Percentiles rank a stretch among this genome's conserved stretches.
Conservation (phyloP, 2,113 vertebrate species). For the Pseudorectes ferrugineus region DNA sequence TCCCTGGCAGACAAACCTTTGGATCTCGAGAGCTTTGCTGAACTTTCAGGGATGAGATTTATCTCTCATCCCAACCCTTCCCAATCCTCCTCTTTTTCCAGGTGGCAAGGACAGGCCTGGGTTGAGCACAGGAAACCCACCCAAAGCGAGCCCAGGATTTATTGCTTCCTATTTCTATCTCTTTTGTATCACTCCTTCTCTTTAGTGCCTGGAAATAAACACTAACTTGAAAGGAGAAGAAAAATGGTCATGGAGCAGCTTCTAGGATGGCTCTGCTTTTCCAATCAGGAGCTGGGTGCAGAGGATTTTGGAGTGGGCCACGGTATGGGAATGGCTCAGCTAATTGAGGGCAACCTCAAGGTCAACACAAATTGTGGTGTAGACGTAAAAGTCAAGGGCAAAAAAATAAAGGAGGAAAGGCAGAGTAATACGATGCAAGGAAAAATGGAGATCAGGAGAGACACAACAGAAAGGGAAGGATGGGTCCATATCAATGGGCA, state of each 20-base stretch:
- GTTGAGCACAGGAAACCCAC: neutral
- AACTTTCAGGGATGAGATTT: neutral
- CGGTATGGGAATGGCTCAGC: neutral
- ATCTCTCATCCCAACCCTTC: neutral
- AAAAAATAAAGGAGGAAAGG: constrained; percentile 24
- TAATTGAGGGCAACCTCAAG: constrained; percentile 49
- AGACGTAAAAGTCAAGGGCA: constrained; percentile 31
- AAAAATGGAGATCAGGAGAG: neutral
- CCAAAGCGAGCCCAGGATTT: neutral
- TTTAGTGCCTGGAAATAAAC: constrained; percentile 53
- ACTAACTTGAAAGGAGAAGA: constrained; percentile 30
- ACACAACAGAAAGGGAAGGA: neutral
- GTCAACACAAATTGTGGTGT: constrained; percentile 2
- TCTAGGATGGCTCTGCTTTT: neutral
- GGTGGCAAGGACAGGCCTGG: neutral
- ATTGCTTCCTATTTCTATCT: neutral
- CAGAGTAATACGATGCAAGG: neutral
- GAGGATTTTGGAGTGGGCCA: neutral
- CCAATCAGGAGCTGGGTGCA: neutral
- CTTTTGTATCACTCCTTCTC: neutral
- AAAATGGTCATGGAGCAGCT: neutral
- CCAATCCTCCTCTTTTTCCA: neutral
- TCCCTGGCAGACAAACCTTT: neutral
- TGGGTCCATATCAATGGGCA: neutral
- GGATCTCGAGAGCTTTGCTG: neutral